phyloP scores from a whole-genome alignment of 2,797 vertebrate genomes.

The Podarcis siculus region DNA sequence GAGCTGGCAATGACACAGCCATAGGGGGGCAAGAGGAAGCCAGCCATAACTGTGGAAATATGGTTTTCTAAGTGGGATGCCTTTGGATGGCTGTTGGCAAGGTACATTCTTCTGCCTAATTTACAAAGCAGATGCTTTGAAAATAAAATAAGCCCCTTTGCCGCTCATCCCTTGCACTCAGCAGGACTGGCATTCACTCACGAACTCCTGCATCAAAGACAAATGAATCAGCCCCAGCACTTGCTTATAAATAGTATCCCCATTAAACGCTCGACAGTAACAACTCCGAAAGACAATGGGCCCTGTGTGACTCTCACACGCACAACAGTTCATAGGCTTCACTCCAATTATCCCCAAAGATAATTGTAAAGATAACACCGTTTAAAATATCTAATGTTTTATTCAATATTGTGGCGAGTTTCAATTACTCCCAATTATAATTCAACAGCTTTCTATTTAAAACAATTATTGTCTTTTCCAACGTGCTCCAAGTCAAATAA shows the following conservation, averaged over 20 bases:
- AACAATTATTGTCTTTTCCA: constrained; percentile 77
- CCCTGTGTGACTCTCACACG: constrained; percentile 45
- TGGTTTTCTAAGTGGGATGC: neutral
- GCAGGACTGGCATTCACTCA: constrained; percentile 12
- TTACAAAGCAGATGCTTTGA: constrained; percentile 40
- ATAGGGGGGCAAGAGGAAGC: neutral
- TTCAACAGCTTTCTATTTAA: constrained; percentile 77
- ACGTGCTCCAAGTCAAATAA: constrained; percentile 72
- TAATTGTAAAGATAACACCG: constrained; percentile 75
- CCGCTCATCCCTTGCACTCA: neutral
- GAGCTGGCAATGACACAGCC: neutral
- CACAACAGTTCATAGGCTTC: constrained; percentile 47
- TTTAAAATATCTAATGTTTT: constrained; percentile 81
- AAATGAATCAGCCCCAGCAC: neutral
- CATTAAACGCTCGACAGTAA: constrained; percentile 36
- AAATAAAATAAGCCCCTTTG: constrained; percentile 35
- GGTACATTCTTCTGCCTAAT: neutral
- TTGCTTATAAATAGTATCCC: constrained; percentile 45
- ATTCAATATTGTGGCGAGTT: constrained; percentile 78
- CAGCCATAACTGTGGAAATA: constrained; percentile 8
- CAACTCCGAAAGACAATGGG: constrained; percentile 37
- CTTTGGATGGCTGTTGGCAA: neutral
- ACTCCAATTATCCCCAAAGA: constrained; percentile 63
- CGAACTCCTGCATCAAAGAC: constrained; percentile 34
- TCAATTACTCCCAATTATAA: constrained; percentile 81